Percentiles rank a stretch among this genome's conserved stretches.
Conservation (phyloP, 1,140 invertebrate species). For the Neodiprion lecontei region DNA sequence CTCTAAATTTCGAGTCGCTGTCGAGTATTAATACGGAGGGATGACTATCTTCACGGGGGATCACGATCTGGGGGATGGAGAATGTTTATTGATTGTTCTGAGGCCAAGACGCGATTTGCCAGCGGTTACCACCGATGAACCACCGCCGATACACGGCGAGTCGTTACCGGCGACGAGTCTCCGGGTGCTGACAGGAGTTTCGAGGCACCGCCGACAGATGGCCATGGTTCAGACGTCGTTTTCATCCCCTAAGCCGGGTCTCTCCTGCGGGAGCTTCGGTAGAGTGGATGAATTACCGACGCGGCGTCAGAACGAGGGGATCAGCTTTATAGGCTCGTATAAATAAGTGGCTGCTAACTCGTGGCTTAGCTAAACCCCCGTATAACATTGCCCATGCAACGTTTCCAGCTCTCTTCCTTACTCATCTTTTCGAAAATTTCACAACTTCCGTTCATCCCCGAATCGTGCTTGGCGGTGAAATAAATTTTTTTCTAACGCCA, state of each 20-base stretch:
- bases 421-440: too few relatives aligned
- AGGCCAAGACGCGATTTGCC: background rate
- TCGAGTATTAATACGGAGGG: background rate
- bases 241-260: conserved; percentile 48
- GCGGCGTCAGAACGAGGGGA: conserved; percentile 36
- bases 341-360: conserved; percentile 36
- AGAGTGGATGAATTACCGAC: conserved; percentile 57
- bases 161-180: conserved; percentile 50
- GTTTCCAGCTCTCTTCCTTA: too few relatives aligned
- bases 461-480: too few relatives aligned
- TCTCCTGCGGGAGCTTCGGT: conserved; percentile 35
- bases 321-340: conserved; percentile 37
- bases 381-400: background rate
- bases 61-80: background rate
- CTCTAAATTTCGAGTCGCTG: background rate
- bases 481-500: too few relatives aligned
- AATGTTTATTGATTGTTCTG: conserved; percentile 6
- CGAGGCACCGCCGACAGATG: conserved; percentile 53
- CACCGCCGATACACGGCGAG: conserved; percentile 54
- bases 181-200: conserved; percentile 47
- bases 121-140: conserved; percentile 41
- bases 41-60: background rate
- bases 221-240: conserved; percentile 53
- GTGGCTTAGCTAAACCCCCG: conserved; percentile 1
- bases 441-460: too few relatives aligned